Percentiles rank a stretch among this genome's conserved stretches.
Evolutionary conservation across 2,888 invertebrate species (phyloP).

Genomic region (Catocala fraxini): DNA sequence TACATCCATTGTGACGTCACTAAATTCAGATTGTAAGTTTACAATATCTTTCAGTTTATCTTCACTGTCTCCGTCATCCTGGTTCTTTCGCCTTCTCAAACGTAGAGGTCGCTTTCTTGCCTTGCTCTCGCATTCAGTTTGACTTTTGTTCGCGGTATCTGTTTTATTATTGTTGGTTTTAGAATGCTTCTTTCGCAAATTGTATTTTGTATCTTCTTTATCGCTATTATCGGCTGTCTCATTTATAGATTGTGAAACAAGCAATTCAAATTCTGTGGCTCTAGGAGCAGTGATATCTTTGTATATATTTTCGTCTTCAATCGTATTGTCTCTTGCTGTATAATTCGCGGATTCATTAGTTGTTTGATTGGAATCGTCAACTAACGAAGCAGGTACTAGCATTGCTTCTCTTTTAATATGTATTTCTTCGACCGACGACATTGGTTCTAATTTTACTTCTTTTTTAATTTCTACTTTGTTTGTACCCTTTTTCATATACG

Average conservation of each 20-base stretch:
- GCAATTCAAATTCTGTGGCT: constrained; percentile 75
- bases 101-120: constrained; percentile 64
- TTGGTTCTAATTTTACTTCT: too few relatives aligned
- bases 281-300: constrained; percentile 71
- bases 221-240: constrained; percentile 26
- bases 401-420: too few relatives aligned
- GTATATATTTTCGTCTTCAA: constrained; percentile 75
- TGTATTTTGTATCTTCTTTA: constrained; percentile 63
- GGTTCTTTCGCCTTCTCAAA: constrained; percentile 63
- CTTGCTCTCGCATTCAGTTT: constrained; percentile 60
- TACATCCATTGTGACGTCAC: constrained; percentile 73
- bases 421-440: too few relatives aligned
- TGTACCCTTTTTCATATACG: not conserved
- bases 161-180: constrained; percentile 26
- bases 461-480: constrained; percentile 26
- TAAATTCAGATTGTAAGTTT: constrained; percentile 76
- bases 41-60: constrained; percentile 73
- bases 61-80: constrained; percentile 49
- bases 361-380: constrained; percentile 40
- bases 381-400: constrained; percentile 21
- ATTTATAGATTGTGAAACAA: constrained; percentile 51
- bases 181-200: constrained; percentile 63
- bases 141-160: constrained; percentile 33
- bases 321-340: constrained; percentile 58
- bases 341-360: constrained; percentile 26